A percentile compares a stretch with the other conserved stretches of the same genome.
phyloP scores from a whole-genome alignment of 2,113 vertebrate genomes.

The Falco punctatus region DNA sequence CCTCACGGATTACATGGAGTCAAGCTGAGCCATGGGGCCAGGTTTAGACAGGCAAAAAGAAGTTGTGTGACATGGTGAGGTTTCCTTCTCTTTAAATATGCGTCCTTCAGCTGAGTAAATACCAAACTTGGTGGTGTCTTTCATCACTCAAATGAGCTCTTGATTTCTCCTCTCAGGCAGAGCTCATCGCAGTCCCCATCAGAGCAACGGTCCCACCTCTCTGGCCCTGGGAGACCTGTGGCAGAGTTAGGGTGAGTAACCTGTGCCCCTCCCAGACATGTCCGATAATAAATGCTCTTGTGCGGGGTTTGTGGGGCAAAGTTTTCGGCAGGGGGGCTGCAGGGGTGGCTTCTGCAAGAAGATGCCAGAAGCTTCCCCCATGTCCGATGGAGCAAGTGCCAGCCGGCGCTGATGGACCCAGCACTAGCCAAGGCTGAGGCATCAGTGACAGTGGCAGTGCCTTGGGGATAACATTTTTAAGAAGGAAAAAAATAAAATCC shows the following conservation, averaged over 20 bases:
- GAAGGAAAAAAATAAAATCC: too few relatives aligned
- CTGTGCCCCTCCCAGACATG: neutral
- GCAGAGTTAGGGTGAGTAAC: neutral
- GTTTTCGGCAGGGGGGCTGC: too few relatives aligned
- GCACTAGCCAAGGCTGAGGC: too few relatives aligned
- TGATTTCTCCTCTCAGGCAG: neutral
- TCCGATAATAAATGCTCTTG: neutral
- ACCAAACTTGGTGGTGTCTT: neutral
- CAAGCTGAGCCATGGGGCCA: neutral
- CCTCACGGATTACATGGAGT: fast-evolving
- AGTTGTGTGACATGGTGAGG: neutral
- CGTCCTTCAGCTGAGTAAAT: neutral
- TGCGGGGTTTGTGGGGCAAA: too few relatives aligned
- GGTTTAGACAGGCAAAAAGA: neutral
- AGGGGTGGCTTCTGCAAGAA: too few relatives aligned
- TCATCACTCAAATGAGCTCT: neutral
- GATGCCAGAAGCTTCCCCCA: too few relatives aligned
- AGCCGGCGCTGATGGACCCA: too few relatives aligned
- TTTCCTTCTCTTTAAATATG: neutral
- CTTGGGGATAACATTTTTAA: too few relatives aligned
- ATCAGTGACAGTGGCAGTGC: too few relatives aligned
- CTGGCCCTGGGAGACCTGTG: neutral
- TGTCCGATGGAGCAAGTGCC: too few relatives aligned
- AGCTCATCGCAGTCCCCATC: neutral
- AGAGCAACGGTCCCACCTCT: neutral